These are phyloP conservation scores for Siniperca scherzeri DNA, from an alignment of 2,797 vertebrate species.

Conservation along the genomic window DNA sequence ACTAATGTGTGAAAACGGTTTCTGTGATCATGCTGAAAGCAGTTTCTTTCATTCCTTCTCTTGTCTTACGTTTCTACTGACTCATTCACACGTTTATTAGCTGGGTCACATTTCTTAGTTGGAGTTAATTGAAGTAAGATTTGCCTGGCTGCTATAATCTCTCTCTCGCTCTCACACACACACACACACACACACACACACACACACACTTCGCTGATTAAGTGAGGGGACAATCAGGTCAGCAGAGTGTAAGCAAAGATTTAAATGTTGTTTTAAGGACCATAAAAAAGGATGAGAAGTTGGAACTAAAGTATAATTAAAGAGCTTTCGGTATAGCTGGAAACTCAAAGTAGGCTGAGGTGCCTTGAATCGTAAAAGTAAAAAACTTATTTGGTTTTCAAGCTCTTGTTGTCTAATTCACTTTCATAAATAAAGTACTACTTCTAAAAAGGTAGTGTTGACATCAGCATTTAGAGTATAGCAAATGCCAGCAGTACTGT, in stretches of 20 bases:
- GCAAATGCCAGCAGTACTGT: not conserved
- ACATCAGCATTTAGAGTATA: not conserved
- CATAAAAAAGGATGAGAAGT: constrained; percentile 52
- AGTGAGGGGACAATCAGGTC: constrained; percentile 59
- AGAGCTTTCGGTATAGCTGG: constrained; percentile 35
- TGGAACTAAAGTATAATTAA: constrained; percentile 48
- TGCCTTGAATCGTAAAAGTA: not conserved
- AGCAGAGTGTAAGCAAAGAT: constrained; percentile 57
- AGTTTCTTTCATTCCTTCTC: not conserved
- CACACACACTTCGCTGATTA: constrained; percentile 70
- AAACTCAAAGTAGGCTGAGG: constrained; percentile 18
- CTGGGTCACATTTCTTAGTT: constrained; percentile 56
- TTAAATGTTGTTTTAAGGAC: constrained; percentile 51
- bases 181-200: constrained; percentile 18
- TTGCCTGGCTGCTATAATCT: constrained; percentile 74
- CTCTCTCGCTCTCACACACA: constrained; percentile 20
- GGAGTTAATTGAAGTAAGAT: constrained; percentile 59
- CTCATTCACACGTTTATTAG: constrained; percentile 39
- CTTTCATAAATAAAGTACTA: not conserved
- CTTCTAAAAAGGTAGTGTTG: not conserved
- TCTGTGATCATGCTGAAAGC: constrained; percentile 13
- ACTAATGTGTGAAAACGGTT: not conserved
- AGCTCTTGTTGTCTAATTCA: not conserved
- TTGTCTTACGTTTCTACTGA: constrained; percentile 31
- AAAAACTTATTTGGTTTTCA: constrained; percentile 4